Conservation (phyloP, 1,140 invertebrate species). For the Saxidomus purpurata region DNA sequence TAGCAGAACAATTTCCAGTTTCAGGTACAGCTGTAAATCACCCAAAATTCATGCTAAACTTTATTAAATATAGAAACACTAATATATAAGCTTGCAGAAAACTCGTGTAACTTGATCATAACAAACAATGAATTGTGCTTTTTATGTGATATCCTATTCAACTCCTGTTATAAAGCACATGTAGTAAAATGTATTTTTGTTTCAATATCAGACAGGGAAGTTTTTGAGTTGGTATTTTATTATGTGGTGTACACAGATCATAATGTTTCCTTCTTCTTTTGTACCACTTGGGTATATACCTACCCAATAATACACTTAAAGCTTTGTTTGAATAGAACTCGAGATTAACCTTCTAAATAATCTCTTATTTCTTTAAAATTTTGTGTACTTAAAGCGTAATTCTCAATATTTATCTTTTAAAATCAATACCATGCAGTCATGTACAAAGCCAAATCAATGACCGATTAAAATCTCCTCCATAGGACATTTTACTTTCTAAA, state of each 20-base stretch:
- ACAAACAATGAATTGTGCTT: not conserved
- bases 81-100: not conserved
- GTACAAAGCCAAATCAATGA: too few relatives aligned
- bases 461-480: too few relatives aligned
- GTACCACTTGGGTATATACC: not conserved
- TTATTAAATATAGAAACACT: slow-evolving; percentile 9
- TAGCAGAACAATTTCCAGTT: not conserved
- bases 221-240: not conserved
- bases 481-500: too few relatives aligned
- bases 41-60: not conserved
- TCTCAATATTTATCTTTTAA: too few relatives aligned
- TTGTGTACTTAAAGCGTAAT: too few relatives aligned
- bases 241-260: too few relatives aligned
- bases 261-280: not conserved
- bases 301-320: too few relatives aligned
- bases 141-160: not conserved
- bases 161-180: not conserved
- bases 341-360: too few relatives aligned
- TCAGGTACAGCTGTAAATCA: not conserved
- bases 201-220: not conserved
- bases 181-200: not conserved
- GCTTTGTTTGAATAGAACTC: too few relatives aligned
- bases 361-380: too few relatives aligned
- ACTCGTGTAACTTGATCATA: not conserved
- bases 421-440: too few relatives aligned